Percentiles rank a stretch among this genome's conserved stretches.
Conservation (phyloP, 2,888 invertebrate genomes). For the Scelioninae gen. 2 region DNA sequence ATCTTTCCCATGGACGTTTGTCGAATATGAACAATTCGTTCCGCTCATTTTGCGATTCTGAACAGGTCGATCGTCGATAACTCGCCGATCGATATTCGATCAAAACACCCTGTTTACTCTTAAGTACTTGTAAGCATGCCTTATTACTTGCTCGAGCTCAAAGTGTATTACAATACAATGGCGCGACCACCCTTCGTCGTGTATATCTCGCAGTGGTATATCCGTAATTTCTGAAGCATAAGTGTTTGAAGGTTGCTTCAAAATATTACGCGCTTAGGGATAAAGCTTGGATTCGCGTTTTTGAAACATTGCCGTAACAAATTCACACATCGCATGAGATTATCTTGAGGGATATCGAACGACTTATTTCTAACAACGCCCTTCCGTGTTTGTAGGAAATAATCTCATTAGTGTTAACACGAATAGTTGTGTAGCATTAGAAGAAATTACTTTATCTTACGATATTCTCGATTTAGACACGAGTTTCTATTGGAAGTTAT, state of each 20-base stretch:
- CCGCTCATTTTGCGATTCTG: constrained; percentile 50
- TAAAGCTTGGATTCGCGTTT: constrained; percentile 25
- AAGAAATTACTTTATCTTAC: too few relatives aligned
- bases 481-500: too few relatives aligned
- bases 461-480: too few relatives aligned
- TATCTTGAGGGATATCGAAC: constrained; percentile 6
- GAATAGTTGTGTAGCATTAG: too few relatives aligned
- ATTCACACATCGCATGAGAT: constrained; percentile 34
- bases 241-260: constrained; percentile 32
- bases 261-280: constrained; percentile 25
- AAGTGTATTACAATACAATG: constrained; percentile 73
- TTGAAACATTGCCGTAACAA: constrained; percentile 17
- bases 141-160: constrained; percentile 68
- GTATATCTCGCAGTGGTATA: constrained; percentile 33
- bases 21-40: constrained; percentile 47
- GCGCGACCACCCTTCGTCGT: constrained; percentile 57
- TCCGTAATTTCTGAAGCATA: constrained; percentile 41
- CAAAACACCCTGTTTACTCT: constrained; percentile 67
- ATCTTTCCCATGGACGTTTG: constrained; percentile 37
- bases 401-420: too few relatives aligned
- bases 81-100: constrained; percentile 61
- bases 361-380: constrained; percentile 11
- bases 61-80: constrained; percentile 50
- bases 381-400: too few relatives aligned
- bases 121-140: constrained; percentile 70